A percentile compares a stretch with the other conserved stretches of the same genome.
These are phyloP conservation scores for Oxyruncus cristatus DNA, from an alignment of 2,113 vertebrate genomes.

Conservation along the genomic window DNA sequence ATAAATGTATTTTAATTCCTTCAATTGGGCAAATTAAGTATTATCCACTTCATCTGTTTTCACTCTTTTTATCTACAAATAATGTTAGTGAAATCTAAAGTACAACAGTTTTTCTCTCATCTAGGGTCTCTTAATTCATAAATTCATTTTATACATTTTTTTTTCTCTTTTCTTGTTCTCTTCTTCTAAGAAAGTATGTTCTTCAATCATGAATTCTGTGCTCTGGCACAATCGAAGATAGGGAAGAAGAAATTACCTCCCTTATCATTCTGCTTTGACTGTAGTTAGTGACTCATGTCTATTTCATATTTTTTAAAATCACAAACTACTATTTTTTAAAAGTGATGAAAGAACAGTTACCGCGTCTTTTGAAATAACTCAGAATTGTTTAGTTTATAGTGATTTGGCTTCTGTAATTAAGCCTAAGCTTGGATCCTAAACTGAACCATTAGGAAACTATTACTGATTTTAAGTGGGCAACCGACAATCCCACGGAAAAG, in stretches of 20 bases:
- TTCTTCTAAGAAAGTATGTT: neutral
- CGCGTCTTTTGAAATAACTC: neutral
- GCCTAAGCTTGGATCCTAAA: neutral
- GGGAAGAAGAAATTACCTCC: neutral
- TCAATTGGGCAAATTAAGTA: neutral
- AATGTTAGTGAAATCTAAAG: neutral
- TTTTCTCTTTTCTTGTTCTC: neutral
- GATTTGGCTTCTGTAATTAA: neutral
- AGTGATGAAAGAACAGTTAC: neutral
- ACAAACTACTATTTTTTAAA: neutral
- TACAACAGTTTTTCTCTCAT: neutral
- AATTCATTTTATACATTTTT: neutral
- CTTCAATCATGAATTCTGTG: neutral
- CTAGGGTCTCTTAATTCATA: neutral
- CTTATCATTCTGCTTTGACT: neutral
- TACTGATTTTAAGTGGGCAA: neutral
- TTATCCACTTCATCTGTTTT: neutral
- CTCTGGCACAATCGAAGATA: rapidly evolving
- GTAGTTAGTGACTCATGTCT: neutral
- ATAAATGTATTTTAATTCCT: neutral
- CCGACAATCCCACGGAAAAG: neutral
- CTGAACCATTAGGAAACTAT: neutral
- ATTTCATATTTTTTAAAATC: neutral
- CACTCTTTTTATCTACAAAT: neutral
- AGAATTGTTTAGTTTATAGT: neutral